Conservation (phyloP, 1,140 invertebrate species). For the Phymorhynchus buccinoides region DNA sequence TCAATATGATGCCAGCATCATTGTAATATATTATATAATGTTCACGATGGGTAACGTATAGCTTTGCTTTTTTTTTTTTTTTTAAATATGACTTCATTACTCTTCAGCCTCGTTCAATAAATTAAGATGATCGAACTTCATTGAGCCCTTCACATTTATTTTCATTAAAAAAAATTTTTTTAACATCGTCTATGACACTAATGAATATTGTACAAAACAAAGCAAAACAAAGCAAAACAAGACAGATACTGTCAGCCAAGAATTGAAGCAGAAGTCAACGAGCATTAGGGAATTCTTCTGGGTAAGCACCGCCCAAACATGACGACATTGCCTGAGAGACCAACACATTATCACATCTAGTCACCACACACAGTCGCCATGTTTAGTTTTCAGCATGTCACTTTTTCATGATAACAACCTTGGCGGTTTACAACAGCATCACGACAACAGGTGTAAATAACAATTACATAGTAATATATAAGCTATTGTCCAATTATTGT, state of each 20-base stretch:
- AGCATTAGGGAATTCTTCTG: not conserved
- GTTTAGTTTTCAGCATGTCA: not conserved
- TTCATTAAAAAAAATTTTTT: too few species aligned
- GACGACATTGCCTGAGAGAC: not conserved
- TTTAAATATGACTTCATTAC: not conserved
- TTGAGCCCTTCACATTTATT: not conserved
- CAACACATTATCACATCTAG: not conserved
- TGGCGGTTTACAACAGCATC: not conserved
- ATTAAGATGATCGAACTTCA: not conserved
- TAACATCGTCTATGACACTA: not conserved
- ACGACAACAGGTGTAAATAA: not conserved
- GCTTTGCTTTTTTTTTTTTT: too few species aligned
- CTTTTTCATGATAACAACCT: not conserved
- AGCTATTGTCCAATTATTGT: too few species aligned
- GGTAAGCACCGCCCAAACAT: constrained; percentile 1
- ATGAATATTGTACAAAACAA: not conserved
- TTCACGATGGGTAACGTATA: too few species aligned
- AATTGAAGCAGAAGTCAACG: not conserved
- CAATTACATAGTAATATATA: too few species aligned
- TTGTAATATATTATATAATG: too few species aligned
- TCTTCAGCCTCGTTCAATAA: not conserved
- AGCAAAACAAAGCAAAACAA: not conserved
- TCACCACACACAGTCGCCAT: not conserved
- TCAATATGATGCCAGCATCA: too few species aligned
- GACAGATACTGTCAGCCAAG: too few species aligned